Evolutionary conservation across 1,140 invertebrate genomes (phyloP).

Genomic region (Pemphigus obesinymphae): DNA sequence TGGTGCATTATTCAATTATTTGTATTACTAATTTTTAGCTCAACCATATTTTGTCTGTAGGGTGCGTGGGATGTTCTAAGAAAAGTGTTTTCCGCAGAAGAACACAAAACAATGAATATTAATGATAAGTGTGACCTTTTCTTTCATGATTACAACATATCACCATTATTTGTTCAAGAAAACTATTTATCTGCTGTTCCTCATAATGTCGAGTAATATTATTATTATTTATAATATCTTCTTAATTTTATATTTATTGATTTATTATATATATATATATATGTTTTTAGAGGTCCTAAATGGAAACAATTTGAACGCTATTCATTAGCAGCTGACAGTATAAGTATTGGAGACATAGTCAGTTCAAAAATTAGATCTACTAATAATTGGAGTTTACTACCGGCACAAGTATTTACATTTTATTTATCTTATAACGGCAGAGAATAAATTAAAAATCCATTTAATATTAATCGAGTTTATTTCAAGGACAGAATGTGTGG

Average conservation of each 20-base stretch:
- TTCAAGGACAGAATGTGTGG: no score
- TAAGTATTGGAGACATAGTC: constrained; percentile 81
- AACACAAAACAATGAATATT: constrained; percentile 76
- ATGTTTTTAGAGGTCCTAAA: constrained; percentile 53
- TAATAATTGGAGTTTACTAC: constrained; percentile 85
- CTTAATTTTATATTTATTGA: not conserved
- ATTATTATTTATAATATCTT: no score
- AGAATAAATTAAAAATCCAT: not conserved
- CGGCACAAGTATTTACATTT: constrained; percentile 62
- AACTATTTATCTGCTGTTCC: constrained; percentile 82
- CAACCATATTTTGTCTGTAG: constrained; percentile 50
- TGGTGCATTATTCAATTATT: not conserved
- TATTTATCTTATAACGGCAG: not conserved
- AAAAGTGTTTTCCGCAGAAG: constrained; percentile 80
- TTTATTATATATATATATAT: not conserved
- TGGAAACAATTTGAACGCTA: constrained; percentile 63
- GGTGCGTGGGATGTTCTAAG: constrained; percentile 91
- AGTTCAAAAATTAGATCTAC: constrained; percentile 72
- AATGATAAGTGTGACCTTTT: constrained; percentile 88
- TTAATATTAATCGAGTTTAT: no score
- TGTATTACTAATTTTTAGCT: not conserved
- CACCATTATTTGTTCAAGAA: constrained; percentile 94
- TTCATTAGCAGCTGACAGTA: constrained; percentile 73
- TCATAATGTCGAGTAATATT: constrained; percentile 43
- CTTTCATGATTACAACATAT: constrained; percentile 94